Evolutionary conservation across 2,113 vertebrate species (phyloP).

Genomic region (Apodemus speciosus): DNA sequence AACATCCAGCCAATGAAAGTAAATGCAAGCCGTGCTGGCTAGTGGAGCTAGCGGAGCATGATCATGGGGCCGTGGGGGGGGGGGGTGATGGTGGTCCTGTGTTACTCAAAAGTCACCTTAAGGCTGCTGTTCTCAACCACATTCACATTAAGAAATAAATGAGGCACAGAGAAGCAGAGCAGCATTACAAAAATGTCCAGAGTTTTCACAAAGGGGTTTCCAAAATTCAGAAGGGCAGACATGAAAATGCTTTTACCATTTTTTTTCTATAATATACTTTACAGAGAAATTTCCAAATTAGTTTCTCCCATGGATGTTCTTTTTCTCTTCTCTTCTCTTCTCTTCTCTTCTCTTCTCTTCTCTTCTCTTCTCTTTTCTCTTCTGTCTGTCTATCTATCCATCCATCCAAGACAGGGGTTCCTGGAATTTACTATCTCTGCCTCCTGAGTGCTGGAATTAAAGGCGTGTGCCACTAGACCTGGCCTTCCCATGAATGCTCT

Average conservation of each 20-base stretch:
- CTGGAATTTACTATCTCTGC: too few relatives aligned
- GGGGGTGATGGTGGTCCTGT: not conserved
- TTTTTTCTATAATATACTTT: not conserved
- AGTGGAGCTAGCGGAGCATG: not conserved
- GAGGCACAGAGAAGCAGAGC: not conserved
- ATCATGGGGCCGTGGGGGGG: not conserved
- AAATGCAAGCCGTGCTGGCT: not conserved
- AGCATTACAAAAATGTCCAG: not conserved
- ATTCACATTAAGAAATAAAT: not conserved
- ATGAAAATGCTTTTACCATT: not conserved
- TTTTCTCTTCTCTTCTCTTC: too few relatives aligned
- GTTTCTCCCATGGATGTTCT: not conserved
- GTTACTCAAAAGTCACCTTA: constrained; percentile 33
- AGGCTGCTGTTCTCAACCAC: not conserved
- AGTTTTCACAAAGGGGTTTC: not conserved
- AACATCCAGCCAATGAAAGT: not conserved
- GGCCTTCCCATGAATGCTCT: too few relatives aligned
- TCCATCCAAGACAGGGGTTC: too few relatives aligned
- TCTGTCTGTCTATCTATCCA: too few relatives aligned
- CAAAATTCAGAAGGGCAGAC: not conserved
- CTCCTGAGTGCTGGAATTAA: too few relatives aligned
- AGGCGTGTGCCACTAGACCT: too few relatives aligned
- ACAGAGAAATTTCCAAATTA: not conserved
- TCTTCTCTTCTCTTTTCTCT: too few relatives aligned
- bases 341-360: too few relatives aligned